These are phyloP conservation scores for Girardia tigrina DNA, from an alignment of 2,888 invertebrate genomes.

Conservation along the genomic window DNA sequence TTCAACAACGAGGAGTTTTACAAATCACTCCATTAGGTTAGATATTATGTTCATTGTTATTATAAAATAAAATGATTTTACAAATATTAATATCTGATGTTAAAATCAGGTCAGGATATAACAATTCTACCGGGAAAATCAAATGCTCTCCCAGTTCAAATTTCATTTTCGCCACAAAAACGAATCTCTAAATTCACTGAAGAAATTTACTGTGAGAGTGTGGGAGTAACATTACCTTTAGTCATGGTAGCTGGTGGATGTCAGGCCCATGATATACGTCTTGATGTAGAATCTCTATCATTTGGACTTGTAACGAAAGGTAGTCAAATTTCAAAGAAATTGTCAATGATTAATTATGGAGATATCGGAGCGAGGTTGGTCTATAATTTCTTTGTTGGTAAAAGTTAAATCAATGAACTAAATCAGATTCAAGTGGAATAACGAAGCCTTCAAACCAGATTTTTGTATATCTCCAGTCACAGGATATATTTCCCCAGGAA, in stretches of 20 bases:
- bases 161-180: conserved; percentile 43
- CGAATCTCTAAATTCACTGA: conserved; percentile 48
- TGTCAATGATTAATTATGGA: conserved; percentile 54
- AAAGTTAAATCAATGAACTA: background rate
- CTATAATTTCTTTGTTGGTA: background rate
- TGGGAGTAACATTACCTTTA: conserved; percentile 53
- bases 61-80: background rate
- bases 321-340: conserved; percentile 49
- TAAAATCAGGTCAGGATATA: background rate
- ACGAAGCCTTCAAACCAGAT: conserved; percentile 51
- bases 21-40: conserved; percentile 34
- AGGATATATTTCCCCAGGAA: conserved; percentile 59
- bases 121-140: conserved; percentile 34
- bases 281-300: conserved; percentile 53
- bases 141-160: conserved; percentile 45
- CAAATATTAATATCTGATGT: too few relatives aligned
- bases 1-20: conserved; percentile 43
- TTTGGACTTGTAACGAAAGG: conserved; percentile 55
- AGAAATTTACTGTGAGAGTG: conserved; percentile 51
- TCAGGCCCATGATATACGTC: conserved; percentile 52
- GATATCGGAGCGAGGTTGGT: conserved; percentile 54
- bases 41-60: background rate
- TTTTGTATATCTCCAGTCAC: conserved; percentile 57
- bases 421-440: conserved; percentile 54
- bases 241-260: conserved; percentile 54